Conservation (phyloP, 2,888 invertebrate genomes). For the Holacanthella duospinosa region DNA sequence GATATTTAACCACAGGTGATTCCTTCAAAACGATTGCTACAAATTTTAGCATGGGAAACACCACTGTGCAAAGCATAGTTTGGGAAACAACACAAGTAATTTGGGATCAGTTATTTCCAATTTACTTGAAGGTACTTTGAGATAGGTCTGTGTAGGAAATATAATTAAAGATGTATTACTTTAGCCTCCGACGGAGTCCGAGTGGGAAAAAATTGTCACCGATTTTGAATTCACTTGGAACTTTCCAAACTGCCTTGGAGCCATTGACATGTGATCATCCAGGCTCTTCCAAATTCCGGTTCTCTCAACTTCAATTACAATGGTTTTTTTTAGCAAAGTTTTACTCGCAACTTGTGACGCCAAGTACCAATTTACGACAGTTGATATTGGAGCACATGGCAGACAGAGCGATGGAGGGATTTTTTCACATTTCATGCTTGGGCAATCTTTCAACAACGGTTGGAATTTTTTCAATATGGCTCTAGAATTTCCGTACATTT, state of each 20-base stretch:
- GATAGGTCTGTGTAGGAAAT: too few species aligned
- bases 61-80: not conserved
- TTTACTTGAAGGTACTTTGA: not conserved
- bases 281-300: conserved; percentile 17
- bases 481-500: too few species aligned
- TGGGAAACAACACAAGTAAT: not conserved
- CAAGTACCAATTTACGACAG: conserved; percentile 29
- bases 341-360: conserved; percentile 28
- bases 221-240: conserved; percentile 19
- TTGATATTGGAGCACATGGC: conserved; percentile 27
- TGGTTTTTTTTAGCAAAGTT: conserved; percentile 19
- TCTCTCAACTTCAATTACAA: conserved; percentile 28
- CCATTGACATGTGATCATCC: conserved; percentile 23
- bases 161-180: too few species aligned
- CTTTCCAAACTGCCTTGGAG: conserved; percentile 25
- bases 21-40: not conserved
- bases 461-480: too few species aligned
- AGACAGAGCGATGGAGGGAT: conserved; percentile 10
- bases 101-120: not conserved
- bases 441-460: not conserved
- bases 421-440: conserved; percentile 12
- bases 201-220: not conserved
- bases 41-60: not conserved
- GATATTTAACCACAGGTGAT: too few species aligned
- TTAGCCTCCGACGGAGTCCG: too few species aligned